Base-by-base conservation (phyloP, 1,140 invertebrate genomes). In the Drosophila azteca region DNA sequence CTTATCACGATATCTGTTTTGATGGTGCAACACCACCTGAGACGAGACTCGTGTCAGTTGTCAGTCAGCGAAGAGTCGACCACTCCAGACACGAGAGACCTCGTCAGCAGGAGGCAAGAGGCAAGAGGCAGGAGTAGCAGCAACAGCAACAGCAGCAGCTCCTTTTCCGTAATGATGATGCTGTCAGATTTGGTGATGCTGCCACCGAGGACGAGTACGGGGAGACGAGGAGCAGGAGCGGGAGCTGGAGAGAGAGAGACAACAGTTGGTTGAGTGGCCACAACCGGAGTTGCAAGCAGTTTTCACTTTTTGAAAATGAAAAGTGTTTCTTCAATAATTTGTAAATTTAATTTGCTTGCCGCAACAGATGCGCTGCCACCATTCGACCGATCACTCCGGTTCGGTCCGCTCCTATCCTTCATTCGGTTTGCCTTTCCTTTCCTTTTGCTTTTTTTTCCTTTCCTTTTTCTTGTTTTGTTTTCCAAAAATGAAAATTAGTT, bases 401-500 rank as follows among this genome's bases (percentile, higher is more conserved):
- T 20, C 17, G 17, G 1, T 20, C 17, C 17, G 17, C 0, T 20
- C 17, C 17, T 20, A 20, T 51, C 8, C 17, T 52, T 9, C 43
- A 13, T 4, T 39, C 11, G 35, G 11, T 39, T 13, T 39, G 5
- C 35, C 35, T 39, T 13, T 39, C 11, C 9, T 8, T 13, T 11
- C 24, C 24, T 24, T 24, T 35, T 11, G 9, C 15, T 35, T 0
- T 6, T 9, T 9, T 35, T 13, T 39, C 15, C 15, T 44, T 22
- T 15, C 35, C 39, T 64, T 51, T 20, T 53, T 20, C 20, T 60
- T 66, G 51, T 85, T 80, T 69, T 73, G 59, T 65, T 77, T 61
- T 60, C 59, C 60, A 45, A 77, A 74, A 82, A 78, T 87, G 74
- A 83, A 88, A 87, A 87, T 87, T 88, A 83, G 79, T 88, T 85